Base-by-base conservation (phyloP, 2,888 invertebrate genomes). In the Trissonchulus latispiculum region DNA sequence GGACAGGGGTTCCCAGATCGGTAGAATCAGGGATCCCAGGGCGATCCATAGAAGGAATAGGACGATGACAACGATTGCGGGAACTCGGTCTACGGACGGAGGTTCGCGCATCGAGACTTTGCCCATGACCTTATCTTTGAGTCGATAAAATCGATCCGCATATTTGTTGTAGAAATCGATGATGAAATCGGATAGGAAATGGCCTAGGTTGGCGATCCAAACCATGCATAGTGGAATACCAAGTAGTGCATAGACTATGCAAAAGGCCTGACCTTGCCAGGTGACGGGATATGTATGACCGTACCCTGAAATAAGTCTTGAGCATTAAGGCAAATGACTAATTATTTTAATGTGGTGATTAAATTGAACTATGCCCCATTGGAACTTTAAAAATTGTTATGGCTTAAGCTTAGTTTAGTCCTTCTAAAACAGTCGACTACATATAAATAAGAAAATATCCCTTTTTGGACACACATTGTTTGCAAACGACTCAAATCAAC, bases 221-320 rank as follows among this genome's bases (percentile, higher is more conserved):
- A 68, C 36, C n/a, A 68, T 36, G 36, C 69, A 68, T n/a, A 68
- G 69, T n/a, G 69, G 69, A 68, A 68, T 33, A 8, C 69, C 69
- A 36, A 68, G 8, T 28, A 68, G n/a, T 18, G 69, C 33, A 33
- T 68, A 68, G 69, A 68, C 2, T 36, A 68, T 36, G 69, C 69
- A 68, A 31, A 68, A 35, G 33, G n/a, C 18, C 36, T 36, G 69
- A 33, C 69, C 36, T 31, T 15, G 33, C 3, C 35, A 15, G n/a
- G 69, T 35, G 8, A 8, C 15, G n/a, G 36, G 36, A 15, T 33
- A 68, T n/a, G 36, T 33, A n/a, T 68, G 69, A 68, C 69, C 69
- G 35, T 68, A 68, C 2, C 69, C 69, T 68, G 64, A 31, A 64
- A 64, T n/a, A n/a, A n/a, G n/a, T n/a, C n/a, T n/a, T n/a, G n/a